Conservation (phyloP, 2,113 vertebrate genomes). For the Columba livia region DNA sequence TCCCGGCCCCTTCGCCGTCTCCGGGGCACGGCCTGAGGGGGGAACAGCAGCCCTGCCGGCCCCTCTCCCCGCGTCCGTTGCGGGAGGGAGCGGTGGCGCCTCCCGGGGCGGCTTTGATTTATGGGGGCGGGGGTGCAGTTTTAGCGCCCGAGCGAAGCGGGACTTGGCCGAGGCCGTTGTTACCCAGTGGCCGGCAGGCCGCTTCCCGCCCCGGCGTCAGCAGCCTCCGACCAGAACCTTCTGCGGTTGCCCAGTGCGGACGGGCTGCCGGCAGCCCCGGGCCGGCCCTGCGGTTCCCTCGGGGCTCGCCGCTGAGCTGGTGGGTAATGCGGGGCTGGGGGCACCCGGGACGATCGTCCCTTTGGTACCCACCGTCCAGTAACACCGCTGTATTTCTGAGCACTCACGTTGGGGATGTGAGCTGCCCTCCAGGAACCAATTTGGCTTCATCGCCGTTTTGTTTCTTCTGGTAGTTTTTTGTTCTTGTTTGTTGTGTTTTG, state of each 20-base stretch:
- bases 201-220: neutral
- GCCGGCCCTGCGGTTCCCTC: rapidly evolving
- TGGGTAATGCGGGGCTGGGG: neutral
- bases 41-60: neutral
- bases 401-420: neutral
- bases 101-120: neutral
- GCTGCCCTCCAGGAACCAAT: rapidly evolving
- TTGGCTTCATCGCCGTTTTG: neutral
- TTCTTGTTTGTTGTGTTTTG: rapidly evolving
- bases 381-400: neutral
- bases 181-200: neutral
- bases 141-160: neutral
- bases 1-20: rapidly evolving
- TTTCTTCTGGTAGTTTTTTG: neutral
- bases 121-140: neutral
- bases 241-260: rapidly evolving
- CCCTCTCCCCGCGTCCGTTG: rapidly evolving
- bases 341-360: too few relatives aligned
- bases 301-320: rapidly evolving
- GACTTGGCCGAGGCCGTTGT: too few relatives aligned
- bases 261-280: too few relatives aligned
- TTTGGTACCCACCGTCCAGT: rapidly evolving
- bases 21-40: neutral
- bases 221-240: neutral
- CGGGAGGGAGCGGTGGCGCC: too few relatives aligned